Evolutionary conservation across 2,888 invertebrate species (phyloP).

Genomic region (Sphaerophoria taeniata): DNA sequence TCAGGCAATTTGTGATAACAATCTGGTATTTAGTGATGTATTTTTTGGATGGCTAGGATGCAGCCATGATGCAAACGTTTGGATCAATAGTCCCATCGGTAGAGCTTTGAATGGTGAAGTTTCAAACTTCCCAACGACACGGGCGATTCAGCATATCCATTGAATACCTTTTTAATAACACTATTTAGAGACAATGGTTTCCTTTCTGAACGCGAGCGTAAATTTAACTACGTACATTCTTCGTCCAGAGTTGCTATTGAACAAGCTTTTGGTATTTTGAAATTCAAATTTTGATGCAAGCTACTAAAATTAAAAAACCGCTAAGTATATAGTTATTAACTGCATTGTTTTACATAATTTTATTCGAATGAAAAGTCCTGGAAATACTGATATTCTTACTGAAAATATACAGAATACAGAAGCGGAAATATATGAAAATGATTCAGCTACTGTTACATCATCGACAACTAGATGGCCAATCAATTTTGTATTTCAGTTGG

Average conservation of each 20-base stretch:
- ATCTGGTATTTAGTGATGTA: not conserved
- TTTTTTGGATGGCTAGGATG: conserved; percentile 7
- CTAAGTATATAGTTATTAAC: not conserved
- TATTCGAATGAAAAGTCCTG: conserved; percentile 6
- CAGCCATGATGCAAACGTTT: conserved; percentile 8
- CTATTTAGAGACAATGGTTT: conserved; percentile 11
- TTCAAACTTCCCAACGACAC: not conserved
- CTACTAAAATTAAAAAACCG: not conserved
- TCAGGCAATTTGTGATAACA: too few species aligned
- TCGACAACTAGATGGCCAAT: too few species aligned
- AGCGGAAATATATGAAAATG: too few species aligned
- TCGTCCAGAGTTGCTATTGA: not conserved
- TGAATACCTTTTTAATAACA: conserved; percentile 5
- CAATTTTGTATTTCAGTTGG: too few species aligned
- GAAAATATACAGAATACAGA: too few species aligned
- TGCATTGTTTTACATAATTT: conserved; percentile 4
- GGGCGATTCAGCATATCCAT: not conserved
- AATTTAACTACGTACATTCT: conserved; percentile 8
- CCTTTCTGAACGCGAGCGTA: not conserved
- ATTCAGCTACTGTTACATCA: too few species aligned
- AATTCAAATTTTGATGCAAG: not conserved
- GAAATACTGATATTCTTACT: not conserved
- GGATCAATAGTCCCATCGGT: conserved; percentile 9
- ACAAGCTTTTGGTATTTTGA: too few species aligned
- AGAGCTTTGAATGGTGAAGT: not conserved